Conservation (phyloP, 1,140 invertebrate genomes). For the Heterodera carotae region DNA sequence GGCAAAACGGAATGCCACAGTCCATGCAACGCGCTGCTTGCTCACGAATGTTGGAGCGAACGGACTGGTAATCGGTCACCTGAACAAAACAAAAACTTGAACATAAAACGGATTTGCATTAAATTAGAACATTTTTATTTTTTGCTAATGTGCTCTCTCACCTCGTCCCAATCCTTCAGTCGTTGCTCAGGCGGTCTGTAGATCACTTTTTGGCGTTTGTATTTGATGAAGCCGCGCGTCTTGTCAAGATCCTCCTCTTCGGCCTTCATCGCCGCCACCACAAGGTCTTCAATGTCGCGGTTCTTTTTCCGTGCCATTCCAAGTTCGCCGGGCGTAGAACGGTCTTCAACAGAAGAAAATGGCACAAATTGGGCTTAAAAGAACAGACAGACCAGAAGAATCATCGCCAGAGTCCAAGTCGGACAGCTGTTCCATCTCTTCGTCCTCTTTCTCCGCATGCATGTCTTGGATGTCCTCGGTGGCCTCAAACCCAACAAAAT, state of each 20-base stretch:
- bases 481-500: constrained; percentile 59
- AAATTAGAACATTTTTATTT: too few species aligned
- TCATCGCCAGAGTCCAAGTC: constrained; percentile 25
- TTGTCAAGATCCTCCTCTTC: constrained; percentile 85
- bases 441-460: constrained; percentile 51
- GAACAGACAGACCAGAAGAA: neutral
- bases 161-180: constrained; percentile 92
- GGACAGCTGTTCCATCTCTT: constrained; percentile 33
- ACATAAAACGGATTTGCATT: too few species aligned
- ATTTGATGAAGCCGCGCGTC: constrained; percentile 91
- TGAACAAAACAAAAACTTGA: constrained; percentile 66
- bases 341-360: too few species aligned
- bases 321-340: neutral
- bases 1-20: constrained; percentile 97
- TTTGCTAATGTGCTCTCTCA: constrained; percentile 29
- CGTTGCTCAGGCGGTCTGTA: constrained; percentile 83
- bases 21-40: constrained; percentile 99
- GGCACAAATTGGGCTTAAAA: neutral
- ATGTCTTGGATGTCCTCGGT: constrained; percentile 63
- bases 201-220: constrained; percentile 80
- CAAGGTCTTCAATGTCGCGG: constrained; percentile 82
- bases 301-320: constrained; percentile 66
- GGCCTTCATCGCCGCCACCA: constrained; percentile 72
- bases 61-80: constrained; percentile 74
- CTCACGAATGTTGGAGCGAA: constrained; percentile 81